Evolutionary conservation across 1,140 invertebrate species (phyloP).

Genomic region (Dendroctonus ponderosae): DNA sequence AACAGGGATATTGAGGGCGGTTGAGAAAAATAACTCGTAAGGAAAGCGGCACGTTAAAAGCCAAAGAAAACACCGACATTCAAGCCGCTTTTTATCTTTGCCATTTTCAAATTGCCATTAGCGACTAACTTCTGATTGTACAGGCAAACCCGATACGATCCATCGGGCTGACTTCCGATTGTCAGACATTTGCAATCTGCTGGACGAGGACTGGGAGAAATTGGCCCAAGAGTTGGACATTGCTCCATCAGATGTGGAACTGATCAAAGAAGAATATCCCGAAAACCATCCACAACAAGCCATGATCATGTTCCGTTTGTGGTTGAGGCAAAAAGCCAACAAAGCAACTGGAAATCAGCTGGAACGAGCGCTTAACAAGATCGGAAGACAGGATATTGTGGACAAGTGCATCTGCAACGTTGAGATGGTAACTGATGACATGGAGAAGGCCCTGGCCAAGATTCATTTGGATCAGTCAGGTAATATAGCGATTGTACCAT

Average conservation of each 20-base stretch:
- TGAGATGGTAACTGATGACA: slow-evolving; percentile 74
- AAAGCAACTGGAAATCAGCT: slow-evolving; percentile 72
- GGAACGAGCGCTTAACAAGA: slow-evolving; percentile 71
- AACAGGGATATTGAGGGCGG: too few relatives aligned
- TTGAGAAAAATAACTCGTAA: too few relatives aligned
- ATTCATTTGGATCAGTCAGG: slow-evolving; percentile 72
- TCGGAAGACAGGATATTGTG: slow-evolving; percentile 76
- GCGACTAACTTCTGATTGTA: not conserved
- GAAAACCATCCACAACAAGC: slow-evolving; percentile 71
- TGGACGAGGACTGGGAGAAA: slow-evolving; percentile 74
- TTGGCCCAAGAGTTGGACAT: slow-evolving; percentile 69
- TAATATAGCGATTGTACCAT: not conserved
- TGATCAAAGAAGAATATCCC: slow-evolving; percentile 71
- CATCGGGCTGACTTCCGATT: slow-evolving; percentile 74
- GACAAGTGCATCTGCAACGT: slow-evolving; percentile 80
- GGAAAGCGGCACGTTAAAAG: too few relatives aligned
- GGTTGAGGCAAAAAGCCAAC: slow-evolving; percentile 64
- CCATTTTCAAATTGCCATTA: not conserved
- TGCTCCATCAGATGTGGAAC: slow-evolving; percentile 65
- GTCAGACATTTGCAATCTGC: slow-evolving; percentile 73
- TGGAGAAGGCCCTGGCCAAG: slow-evolving; percentile 75
- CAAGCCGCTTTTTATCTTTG: not conserved
- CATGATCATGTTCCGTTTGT: slow-evolving; percentile 69
- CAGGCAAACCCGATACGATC: slow-evolving; percentile 64
- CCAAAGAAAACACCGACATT: not conserved